A percentile compares a stretch with the other conserved stretches of the same genome.
Evolutionary conservation across 2,113 vertebrate species (phyloP).

Genomic region (Elephas maximus): DNA sequence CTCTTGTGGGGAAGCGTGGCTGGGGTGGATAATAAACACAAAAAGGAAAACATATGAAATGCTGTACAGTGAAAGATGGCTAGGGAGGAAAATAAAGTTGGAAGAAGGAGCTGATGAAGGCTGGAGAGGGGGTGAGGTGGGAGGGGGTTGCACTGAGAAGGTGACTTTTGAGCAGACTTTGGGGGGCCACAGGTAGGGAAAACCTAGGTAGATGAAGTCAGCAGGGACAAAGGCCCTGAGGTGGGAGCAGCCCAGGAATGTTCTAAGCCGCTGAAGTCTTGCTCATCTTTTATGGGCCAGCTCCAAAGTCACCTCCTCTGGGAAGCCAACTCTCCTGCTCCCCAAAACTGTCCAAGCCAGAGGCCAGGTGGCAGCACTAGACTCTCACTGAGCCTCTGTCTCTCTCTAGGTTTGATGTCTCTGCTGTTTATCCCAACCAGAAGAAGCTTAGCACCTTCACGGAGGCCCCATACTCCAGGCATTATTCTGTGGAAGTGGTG

Average conservation of each 20-base stretch:
- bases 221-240: not conserved
- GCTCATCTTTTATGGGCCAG: not conserved
- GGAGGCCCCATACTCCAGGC: conserved; percentile 76
- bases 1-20: not conserved
- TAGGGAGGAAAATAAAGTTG: not conserved
- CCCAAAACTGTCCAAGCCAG: not conserved
- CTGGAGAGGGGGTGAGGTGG: not conserved
- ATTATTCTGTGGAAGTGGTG: not conserved
- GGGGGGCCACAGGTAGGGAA: not conserved
- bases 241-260: not conserved
- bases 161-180: not conserved
- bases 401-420: conserved; percentile 84
- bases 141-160: not conserved
- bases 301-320: not conserved
- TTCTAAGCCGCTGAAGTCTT: not conserved
- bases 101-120: not conserved
- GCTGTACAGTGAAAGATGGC: not conserved
- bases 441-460: conserved; percentile 84
- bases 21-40: not conserved
- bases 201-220: not conserved
- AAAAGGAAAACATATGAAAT: not conserved
- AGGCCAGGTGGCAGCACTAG: not conserved
- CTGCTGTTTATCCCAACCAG: conserved; percentile 77
- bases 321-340: not conserved
- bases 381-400: not conserved